Percentiles rank a stretch among this genome's conserved stretches.
phyloP scores from a whole-genome alignment of 2,888 invertebrate genomes.

The Hyposoter didymator region DNA sequence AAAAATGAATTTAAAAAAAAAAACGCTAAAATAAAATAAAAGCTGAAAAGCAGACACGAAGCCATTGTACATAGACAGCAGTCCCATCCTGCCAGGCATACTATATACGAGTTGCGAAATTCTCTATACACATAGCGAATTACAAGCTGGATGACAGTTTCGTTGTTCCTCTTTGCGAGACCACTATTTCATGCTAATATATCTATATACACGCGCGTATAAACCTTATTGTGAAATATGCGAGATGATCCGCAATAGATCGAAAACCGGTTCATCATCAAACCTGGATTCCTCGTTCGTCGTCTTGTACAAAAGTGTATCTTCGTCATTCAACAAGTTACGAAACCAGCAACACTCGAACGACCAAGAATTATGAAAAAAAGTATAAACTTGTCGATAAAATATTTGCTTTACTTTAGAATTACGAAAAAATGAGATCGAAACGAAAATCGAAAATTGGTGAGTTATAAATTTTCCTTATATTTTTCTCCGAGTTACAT shows the following conservation, averaged over 20 bases:
- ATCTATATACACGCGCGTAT: conserved; percentile 11
- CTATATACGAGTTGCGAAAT: conserved; percentile 52
- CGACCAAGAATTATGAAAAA: background rate
- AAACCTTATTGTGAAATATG: conserved; percentile 48
- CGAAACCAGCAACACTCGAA: background rate
- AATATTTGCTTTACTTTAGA: background rate
- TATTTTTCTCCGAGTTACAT: background rate
- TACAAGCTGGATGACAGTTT: conserved; percentile 46
- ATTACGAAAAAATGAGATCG: background rate
- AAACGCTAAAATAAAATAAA: conserved; percentile 39
- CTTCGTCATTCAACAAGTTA: conserved; percentile 39
- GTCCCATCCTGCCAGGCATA: conserved; percentile 59
- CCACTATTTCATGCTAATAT: conserved; percentile 50
- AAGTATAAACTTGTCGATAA: background rate
- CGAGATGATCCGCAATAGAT: conserved; percentile 43
- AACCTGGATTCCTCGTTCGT: conserved; percentile 45
- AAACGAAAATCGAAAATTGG: background rate
- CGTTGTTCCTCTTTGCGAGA: conserved; percentile 59
- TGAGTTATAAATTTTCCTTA: no score
- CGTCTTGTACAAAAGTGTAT: conserved; percentile 7
- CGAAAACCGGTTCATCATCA: conserved; percentile 58
- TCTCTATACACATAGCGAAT: conserved; percentile 54
- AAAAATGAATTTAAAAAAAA: conserved; percentile 40
- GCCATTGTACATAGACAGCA: conserved; percentile 74
- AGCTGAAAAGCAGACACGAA: conserved; percentile 52